Conservation (phyloP, 2,113 vertebrate species). For the Theropithecus gelada region DNA sequence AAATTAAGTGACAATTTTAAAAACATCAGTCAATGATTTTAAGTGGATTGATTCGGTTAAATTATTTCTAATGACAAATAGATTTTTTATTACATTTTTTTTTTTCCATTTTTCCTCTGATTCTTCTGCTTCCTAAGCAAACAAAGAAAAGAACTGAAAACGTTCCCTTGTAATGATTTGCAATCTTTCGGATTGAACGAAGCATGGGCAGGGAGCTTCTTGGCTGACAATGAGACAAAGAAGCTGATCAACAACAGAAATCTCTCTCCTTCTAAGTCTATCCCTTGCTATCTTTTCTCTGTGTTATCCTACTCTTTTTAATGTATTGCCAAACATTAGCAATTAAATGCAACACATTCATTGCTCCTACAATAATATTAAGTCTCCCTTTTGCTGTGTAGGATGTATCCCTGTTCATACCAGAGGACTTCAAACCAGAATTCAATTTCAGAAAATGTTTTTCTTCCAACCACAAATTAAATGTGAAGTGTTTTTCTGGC, state of each 20-base stretch:
- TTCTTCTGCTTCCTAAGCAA: not conserved
- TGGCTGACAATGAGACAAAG: constrained; percentile 47
- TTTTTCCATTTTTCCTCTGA: not conserved
- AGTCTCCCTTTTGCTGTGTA: constrained; percentile 35
- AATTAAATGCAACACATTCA: constrained; percentile 43
- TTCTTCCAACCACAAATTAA: constrained; percentile 60
- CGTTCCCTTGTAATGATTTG: not conserved
- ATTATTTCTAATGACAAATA: not conserved
- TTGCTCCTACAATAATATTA: not conserved
- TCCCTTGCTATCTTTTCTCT: not conserved
- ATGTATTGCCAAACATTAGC: constrained; percentile 64
- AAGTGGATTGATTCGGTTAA: not conserved
- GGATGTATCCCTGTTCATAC: constrained; percentile 31
- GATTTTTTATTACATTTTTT: not conserved
- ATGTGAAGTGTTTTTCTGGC: not conserved
- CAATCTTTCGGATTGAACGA: not conserved
- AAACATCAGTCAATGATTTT: constrained; percentile 27
- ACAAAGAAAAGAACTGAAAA: not conserved
- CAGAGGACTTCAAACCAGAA: constrained; percentile 47
- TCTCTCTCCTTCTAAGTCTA: constrained; percentile 16
- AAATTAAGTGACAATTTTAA: not conserved
- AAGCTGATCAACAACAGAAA: constrained; percentile 18
- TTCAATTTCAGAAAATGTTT: constrained; percentile 14
- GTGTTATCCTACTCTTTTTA: not conserved
- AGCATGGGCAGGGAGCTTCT: not conserved